A percentile compares a stretch with the other conserved stretches of the same genome.
Evolutionary conservation across 2,888 invertebrate genomes (phyloP).

Genomic region (Plebejus melissa): DNA sequence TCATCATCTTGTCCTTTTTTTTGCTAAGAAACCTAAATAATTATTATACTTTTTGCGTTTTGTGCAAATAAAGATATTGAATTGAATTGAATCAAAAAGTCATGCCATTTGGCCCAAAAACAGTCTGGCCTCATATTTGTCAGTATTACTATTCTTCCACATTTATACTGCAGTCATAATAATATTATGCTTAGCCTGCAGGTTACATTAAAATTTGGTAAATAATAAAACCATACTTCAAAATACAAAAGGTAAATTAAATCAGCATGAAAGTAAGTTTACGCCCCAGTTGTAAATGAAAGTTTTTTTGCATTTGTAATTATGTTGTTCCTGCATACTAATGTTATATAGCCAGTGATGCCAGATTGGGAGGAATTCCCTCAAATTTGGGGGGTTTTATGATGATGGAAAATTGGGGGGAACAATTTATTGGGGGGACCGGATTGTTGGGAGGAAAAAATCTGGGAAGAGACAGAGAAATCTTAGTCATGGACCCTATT

Average conservation of each 20-base stretch:
- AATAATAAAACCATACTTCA: background rate
- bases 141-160: background rate
- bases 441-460: no score
- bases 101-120: background rate
- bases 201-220: background rate
- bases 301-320: constrained; percentile 5
- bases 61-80: no score
- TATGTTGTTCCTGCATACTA: background rate
- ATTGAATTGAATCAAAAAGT: no score
- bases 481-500: no score
- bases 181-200: background rate
- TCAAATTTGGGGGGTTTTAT: no score
- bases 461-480: no score
- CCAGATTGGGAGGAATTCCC: no score
- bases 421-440: no score
- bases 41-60: no score
- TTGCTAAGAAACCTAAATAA: no score
- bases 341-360: background rate
- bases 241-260: background rate
- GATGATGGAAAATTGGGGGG: no score
- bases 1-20: no score
- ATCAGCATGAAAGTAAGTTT: constrained; percentile 20
- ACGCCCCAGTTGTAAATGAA: constrained; percentile 21
- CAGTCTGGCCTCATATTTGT: background rate
- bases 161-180: background rate